Evolutionary conservation across 2,113 vertebrate genomes (phyloP).

Genomic region (Megatriorchis doriae): DNA sequence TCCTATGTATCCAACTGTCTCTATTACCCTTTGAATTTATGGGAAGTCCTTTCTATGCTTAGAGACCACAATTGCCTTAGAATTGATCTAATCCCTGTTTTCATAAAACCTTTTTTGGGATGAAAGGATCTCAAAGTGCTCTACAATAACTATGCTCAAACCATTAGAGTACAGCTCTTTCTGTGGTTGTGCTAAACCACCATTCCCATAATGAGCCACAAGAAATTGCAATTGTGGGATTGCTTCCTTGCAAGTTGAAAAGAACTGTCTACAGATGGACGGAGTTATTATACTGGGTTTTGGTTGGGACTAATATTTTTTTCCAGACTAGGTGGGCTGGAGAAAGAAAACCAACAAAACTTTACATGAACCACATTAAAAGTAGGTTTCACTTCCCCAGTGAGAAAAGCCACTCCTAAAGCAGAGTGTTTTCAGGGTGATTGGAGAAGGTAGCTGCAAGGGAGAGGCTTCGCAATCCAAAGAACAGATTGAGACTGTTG

Average conservation of each 20-base stretch:
- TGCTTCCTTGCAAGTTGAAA: not conserved
- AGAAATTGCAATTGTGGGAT: not conserved
- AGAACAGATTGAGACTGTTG: not conserved
- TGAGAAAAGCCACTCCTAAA: not conserved
- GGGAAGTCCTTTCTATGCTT: not conserved
- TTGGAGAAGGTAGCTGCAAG: not conserved
- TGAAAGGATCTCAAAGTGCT: not conserved
- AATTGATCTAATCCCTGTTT: not conserved
- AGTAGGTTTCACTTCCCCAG: not conserved
- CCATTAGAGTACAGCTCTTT: not conserved
- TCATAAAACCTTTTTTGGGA: not conserved
- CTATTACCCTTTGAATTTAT: not conserved
- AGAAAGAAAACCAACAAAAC: not conserved
- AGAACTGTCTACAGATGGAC: not conserved
- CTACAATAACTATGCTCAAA: not conserved
- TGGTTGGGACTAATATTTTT: not conserved
- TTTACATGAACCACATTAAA: not conserved
- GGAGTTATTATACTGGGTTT: not conserved
- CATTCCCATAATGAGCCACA: not conserved
- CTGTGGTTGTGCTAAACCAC: not conserved
- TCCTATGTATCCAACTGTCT: not conserved
- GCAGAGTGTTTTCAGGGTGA: not conserved
- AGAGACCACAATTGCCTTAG: not conserved
- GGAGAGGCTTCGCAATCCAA: not conserved
- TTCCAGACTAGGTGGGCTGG: not conserved